Percentiles rank a stretch among this genome's conserved stretches.
These are phyloP conservation scores for Calypte anna DNA, from an alignment of 2,113 vertebrate genomes.

Conservation along the genomic window DNA sequence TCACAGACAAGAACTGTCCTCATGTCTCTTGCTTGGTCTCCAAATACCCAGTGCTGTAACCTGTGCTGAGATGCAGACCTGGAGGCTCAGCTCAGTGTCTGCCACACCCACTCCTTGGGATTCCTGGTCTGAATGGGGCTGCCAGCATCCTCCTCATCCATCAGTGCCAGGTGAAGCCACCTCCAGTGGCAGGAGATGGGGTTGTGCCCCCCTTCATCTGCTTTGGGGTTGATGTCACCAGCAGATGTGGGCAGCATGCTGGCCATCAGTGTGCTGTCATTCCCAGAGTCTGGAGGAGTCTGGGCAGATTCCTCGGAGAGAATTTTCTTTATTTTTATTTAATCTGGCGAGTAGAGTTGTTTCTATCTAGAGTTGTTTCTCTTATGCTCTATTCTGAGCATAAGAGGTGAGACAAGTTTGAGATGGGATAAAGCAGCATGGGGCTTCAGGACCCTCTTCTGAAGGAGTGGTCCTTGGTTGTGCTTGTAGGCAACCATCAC, in stretches of 20 bases:
- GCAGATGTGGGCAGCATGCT: neutral
- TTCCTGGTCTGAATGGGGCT: neutral
- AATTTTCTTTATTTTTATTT: neutral
- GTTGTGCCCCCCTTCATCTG: neutral
- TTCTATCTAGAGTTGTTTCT: neutral
- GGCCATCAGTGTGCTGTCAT: neutral
- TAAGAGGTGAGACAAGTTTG: neutral
- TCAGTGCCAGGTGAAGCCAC: neutral
- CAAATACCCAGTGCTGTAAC: accelerated
- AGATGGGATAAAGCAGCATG: neutral
- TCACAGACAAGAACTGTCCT: neutral
- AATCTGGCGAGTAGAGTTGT: neutral
- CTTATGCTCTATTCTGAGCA: no score
- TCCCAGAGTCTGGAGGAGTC: neutral
- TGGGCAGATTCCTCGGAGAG: neutral
- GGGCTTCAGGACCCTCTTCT: neutral
- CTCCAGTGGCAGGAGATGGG: accelerated
- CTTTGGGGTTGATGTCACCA: neutral
- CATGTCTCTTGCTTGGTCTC: neutral
- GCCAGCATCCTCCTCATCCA: neutral
- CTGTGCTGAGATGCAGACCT: accelerated
- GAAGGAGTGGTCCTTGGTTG: neutral
- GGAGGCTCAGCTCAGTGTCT: neutral
- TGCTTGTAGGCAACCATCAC: neutral
- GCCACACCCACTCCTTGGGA: neutral